Evolutionary conservation across 1,140 invertebrate genomes (phyloP), one percentile per base, ranked within the genome.

Genomic region (Drosophila simulans): DNA sequence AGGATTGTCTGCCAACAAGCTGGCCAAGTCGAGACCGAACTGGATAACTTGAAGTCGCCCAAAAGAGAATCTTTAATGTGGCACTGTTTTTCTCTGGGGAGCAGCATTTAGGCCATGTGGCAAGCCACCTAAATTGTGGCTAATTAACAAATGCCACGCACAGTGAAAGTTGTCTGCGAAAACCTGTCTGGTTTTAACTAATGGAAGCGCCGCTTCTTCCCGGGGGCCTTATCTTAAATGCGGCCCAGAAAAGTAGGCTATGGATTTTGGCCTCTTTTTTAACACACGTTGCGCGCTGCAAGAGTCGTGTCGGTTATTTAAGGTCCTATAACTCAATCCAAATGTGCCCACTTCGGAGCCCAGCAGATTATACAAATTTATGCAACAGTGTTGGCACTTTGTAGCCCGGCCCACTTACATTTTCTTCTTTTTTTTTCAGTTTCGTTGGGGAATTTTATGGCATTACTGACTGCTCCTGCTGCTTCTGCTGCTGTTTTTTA

Each of bases 301-400:
- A 78, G 73, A 53, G 58, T 45, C 39, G 64, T 22, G 20, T 22
- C 20, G 20, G 71, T 65, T 86, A 54, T 81, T 86, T 81, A 81
- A 82, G 60, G 78, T 59, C 49, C 54, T 74, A 86, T 88, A 88
- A 88, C 83, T 88, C 83, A 88, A 86, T 86, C 69, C 69, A 72
- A 82, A 53, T 66, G 68, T 55, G 59, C 57, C 15, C 45, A 35
- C 46, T 34, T 20, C 53, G 12, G 11, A 42, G 13, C 60, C 55
- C 45, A 57, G 62, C 55, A 76, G 79, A 88, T 86, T 86, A 88
- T 86, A 88, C 83, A 86, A 86, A 86, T 86, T 86, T 86, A 86
- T 86, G 83, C 83, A 86, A 70, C 75, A 86, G 58, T 69, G 79
- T 76, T 88, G 83, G 75, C 79, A 83, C 75, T 88, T 79, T 72